A percentile compares a stretch with the other conserved stretches of the same genome.
Conservation (phyloP, 2,888 invertebrate species). For the Mechanitis messenoides region DNA sequence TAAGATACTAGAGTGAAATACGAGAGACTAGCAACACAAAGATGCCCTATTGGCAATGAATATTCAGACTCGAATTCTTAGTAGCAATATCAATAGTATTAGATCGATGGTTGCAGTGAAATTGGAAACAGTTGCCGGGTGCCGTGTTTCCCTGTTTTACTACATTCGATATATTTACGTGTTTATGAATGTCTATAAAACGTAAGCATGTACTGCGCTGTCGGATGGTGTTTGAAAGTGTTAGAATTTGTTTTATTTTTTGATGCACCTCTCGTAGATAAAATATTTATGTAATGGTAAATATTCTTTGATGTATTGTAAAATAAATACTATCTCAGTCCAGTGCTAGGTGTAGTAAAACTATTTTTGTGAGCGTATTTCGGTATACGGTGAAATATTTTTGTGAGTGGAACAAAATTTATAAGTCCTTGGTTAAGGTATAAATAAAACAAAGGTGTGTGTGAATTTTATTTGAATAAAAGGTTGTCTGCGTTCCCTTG, state of each 20-base stretch:
- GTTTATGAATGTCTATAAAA: constrained; percentile 65
- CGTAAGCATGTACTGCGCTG: constrained; percentile 37
- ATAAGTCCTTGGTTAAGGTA: not conserved
- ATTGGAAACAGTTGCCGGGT: constrained; percentile 53
- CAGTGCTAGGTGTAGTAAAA: too few species aligned
- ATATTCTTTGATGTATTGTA: too few species aligned
- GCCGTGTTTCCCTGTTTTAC: constrained; percentile 53
- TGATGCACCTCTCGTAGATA: too few species aligned
- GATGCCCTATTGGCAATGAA: constrained; percentile 32
- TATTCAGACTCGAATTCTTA: constrained; percentile 38
- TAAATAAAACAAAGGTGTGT: constrained; percentile 4
- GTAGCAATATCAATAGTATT: constrained; percentile 46
- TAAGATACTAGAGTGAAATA: constrained; percentile 24
- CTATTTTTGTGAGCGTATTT: too few species aligned
- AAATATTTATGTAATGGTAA: too few species aligned
- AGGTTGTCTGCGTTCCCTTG: not conserved
- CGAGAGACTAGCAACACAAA: constrained; percentile 20
- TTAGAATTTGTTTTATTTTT: constrained; percentile 14
- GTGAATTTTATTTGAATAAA: constrained; percentile 7
- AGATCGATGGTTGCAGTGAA: constrained; percentile 64
- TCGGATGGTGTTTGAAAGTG: constrained; percentile 9
- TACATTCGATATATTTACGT: constrained; percentile 72
- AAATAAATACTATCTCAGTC: too few species aligned
- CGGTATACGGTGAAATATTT: too few species aligned
- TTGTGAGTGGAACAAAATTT: not conserved